These are phyloP conservation scores for Nowickia ferox DNA, from an alignment of 2,888 invertebrate genomes.

Conservation along the genomic window DNA sequence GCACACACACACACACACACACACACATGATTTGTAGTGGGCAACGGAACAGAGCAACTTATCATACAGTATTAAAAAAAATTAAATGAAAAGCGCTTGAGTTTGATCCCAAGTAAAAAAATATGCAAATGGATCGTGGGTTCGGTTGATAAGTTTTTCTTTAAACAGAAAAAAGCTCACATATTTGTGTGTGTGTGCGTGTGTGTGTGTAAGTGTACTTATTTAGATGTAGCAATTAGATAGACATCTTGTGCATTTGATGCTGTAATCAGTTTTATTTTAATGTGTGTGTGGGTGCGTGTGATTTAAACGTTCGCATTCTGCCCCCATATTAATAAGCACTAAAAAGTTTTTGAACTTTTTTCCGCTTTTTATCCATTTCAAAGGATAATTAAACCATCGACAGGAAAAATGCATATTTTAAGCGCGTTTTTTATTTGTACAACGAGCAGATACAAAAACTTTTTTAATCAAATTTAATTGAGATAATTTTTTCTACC, in stretches of 20 bases:
- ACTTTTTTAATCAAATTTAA: slow-evolving; percentile 72
- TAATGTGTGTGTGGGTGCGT: slow-evolving; percentile 16
- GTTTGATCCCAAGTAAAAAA: slow-evolving; percentile 54
- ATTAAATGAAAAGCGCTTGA: slow-evolving; percentile 47
- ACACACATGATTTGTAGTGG: slow-evolving; percentile 39
- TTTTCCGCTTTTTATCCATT: slow-evolving; percentile 46
- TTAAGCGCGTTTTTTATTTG: slow-evolving; percentile 31
- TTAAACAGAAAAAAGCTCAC: not conserved
- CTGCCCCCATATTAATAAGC: slow-evolving; percentile 60
- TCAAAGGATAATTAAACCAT: slow-evolving; percentile 67
- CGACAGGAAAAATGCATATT: slow-evolving; percentile 64
- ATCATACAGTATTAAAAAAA: slow-evolving; percentile 16
- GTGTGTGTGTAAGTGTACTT: not conserved
- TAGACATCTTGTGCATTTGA: not conserved
- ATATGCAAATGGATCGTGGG: slow-evolving; percentile 57
- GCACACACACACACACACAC: no score
- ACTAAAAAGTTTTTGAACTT: slow-evolving; percentile 59
- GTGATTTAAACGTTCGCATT: slow-evolving; percentile 2
- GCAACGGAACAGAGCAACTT: slow-evolving; percentile 26
- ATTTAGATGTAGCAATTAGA: not conserved
- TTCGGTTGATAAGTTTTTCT: slow-evolving; percentile 10
- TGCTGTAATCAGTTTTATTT: not conserved
- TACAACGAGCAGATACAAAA: slow-evolving; percentile 47
- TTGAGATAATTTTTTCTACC: slow-evolving; percentile 59
- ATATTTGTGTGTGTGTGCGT: not conserved